Evolutionary conservation across 2,797 vertebrate genomes (phyloP), one percentile per base, ranked within the genome.

Genomic region (Ara ararauna): DNA sequence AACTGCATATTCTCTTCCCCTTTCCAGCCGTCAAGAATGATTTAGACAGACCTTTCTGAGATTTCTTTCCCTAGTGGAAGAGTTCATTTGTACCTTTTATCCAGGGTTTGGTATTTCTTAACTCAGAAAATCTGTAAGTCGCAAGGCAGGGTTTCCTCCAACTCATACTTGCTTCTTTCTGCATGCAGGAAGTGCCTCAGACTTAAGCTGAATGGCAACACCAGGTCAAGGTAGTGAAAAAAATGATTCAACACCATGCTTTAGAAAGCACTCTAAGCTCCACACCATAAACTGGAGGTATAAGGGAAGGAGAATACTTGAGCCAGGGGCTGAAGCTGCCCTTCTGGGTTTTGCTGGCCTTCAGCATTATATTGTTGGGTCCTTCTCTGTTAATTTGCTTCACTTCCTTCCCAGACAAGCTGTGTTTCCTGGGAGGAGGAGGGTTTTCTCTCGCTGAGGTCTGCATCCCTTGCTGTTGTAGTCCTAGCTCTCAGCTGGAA

Each of bases 361-460:
- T 73, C 47, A 44, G 23, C 16, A 2, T 54, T 54, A 16, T 21
- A 11, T 10, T 78, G 20, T 8, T 44, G 32, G 6, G 40, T 32
- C 60, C 4, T 71, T 12, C 34, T 68, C 24, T 62, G 36, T 27
- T 58, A 17, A 36, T 58, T 74, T 60, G 3, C 20, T 54, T 44
- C 10, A 8, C 15, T 62, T 30, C 24, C 20, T 56, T 48, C 48
- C 29, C 60, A 50, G 34, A 2, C 34, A 44, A 84, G 38, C 30
- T 72, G 44, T 36, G 14, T 15, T 51, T 32, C n/a, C 32, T 58
- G 29, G 23, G 53, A 72, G 44, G 11, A 54, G 9, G 54, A 9
- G 1, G 0, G 1, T 23, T 65, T 2, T 34, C 60, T 51, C 60
- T 34, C 5, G 0, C 30, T 68, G n/a, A 86, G 38, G 29, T 65